phyloP scores from a whole-genome alignment of 2,888 invertebrate species.

The Pristionchus arcanus region DNA sequence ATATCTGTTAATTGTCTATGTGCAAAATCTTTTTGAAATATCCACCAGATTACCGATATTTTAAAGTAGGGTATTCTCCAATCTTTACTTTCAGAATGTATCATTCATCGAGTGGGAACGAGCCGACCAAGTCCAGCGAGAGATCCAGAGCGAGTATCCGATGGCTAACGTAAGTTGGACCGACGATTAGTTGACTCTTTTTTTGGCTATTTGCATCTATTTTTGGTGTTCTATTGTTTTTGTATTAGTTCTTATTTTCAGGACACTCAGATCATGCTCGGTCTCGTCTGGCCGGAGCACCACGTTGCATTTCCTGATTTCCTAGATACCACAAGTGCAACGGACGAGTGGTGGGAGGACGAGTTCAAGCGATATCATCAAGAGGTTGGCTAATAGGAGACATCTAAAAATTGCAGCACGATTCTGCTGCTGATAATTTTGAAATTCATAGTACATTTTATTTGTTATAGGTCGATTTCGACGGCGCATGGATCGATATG shows the following conservation, averaged over 20 bases:
- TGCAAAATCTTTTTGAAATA: no score
- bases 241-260: neutral
- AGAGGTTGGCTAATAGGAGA: no score
- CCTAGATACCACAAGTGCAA: constrained; percentile 69
- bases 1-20: no score
- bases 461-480: constrained; percentile 83
- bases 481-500: constrained; percentile 94
- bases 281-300: constrained; percentile 74
- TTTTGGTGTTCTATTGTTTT: no score
- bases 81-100: constrained; percentile 64
- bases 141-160: constrained; percentile 73
- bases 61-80: no score
- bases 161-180: constrained; percentile 63
- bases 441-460: no score
- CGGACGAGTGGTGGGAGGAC: constrained; percentile 75
- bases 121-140: constrained; percentile 65
- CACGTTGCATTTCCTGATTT: constrained; percentile 78
- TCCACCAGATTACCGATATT: no score
- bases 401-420: no score
- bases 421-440: no score
- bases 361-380: constrained; percentile 71
- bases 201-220: neutral
- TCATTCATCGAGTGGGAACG: constrained; percentile 75
- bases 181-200: no score
- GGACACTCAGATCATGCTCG: constrained; percentile 72